A percentile compares a stretch with the other conserved stretches of the same genome.
Conservation (phyloP, 2,888 invertebrate species). For the Caenorhabditis zanzibari region DNA sequence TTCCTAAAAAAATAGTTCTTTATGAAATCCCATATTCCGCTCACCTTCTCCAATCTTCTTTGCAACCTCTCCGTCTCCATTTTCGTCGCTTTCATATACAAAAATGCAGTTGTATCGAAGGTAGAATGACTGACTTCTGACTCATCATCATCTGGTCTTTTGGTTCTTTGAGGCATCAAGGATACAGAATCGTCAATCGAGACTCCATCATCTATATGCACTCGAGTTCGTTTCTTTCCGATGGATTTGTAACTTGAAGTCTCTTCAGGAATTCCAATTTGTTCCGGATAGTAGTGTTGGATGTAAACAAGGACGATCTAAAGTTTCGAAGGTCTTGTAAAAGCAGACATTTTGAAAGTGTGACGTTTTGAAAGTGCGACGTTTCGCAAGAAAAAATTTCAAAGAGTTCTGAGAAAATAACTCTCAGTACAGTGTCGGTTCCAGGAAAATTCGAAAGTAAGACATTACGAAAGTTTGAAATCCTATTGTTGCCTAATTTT, state of each 20-base stretch:
- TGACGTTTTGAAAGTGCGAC: too few species aligned
- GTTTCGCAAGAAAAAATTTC: too few species aligned
- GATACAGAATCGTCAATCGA: slow-evolving; percentile 55
- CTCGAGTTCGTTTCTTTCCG: slow-evolving; percentile 54
- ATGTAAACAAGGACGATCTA: slow-evolving; percentile 68
- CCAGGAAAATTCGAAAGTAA: too few species aligned
- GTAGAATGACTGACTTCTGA: slow-evolving; percentile 62
- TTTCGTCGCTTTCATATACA: slow-evolving; percentile 71
- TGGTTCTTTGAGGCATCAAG: not conserved
- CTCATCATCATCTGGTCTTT: slow-evolving; percentile 28
- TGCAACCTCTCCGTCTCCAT: slow-evolving; percentile 69
- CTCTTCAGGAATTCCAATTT: slow-evolving; percentile 71
- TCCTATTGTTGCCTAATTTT: too few species aligned
- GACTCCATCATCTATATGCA: slow-evolving; percentile 61
- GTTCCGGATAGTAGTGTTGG: slow-evolving; percentile 71
- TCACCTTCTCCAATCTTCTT: slow-evolving; percentile 62
- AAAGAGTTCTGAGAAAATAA: too few species aligned
- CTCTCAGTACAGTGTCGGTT: too few species aligned
- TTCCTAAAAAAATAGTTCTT: slow-evolving; percentile 9
- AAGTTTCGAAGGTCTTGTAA: not conserved
- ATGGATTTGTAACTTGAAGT: slow-evolving; percentile 69
- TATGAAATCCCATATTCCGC: not conserved
- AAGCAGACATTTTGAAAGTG: too few species aligned
- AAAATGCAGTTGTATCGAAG: slow-evolving; percentile 68
- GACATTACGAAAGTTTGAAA: too few species aligned